A percentile compares a stretch with the other conserved stretches of the same genome.
Conservation (phyloP, 2,113 vertebrate genomes). For the Dipodomys stephensi region DNA sequence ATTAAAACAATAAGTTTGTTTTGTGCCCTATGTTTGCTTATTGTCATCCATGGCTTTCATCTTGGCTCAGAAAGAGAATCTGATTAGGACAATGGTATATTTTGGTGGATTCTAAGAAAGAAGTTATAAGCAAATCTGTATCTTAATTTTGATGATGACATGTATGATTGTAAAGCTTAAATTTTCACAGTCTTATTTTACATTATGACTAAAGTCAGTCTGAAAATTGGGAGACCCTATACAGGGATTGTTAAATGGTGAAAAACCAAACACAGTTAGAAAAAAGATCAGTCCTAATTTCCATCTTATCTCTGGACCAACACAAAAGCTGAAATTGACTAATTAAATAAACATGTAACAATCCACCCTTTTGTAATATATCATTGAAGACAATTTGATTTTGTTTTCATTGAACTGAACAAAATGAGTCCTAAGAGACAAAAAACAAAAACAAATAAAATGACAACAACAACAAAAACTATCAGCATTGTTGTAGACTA, state of each 20-base stretch:
- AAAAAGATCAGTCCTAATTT: neutral
- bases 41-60: neutral
- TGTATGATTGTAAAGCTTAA: neutral
- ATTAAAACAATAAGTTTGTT: neutral
- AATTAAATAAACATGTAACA: neutral
- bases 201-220: neutral
- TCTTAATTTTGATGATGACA: neutral
- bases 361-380: neutral
- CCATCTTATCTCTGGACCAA: neutral
- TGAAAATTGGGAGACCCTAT: accelerated
- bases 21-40: neutral
- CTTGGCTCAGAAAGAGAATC: conserved; percentile 3
- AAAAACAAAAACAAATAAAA: neutral
- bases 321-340: neutral
- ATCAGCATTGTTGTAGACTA: neutral
- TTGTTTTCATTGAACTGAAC: neutral
- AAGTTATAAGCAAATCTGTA: neutral
- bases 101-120: neutral
- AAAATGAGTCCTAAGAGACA: neutral
- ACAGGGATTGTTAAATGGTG: neutral
- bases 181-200: neutral
- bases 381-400: neutral
- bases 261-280: neutral
- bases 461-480: neutral
- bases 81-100: neutral